Base-by-base conservation (phyloP, 1,140 invertebrate species). In the Diabrotica virgifera region DNA sequence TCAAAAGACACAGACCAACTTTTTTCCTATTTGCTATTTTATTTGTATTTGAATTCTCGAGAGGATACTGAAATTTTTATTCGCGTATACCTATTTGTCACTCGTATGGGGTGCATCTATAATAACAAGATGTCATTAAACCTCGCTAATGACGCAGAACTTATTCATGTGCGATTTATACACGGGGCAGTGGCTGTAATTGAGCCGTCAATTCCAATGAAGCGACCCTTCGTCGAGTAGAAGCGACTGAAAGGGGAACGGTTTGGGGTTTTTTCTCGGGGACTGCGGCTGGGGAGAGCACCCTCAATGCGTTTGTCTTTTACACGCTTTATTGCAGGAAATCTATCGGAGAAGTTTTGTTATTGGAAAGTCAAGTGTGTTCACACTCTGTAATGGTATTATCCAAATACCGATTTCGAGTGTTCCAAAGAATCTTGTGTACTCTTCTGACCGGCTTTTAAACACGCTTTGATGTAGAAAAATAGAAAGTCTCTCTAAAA, bases 91-190 rank as follows among this genome's bases (percentile, higher is more conserved):
- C n/a, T n/a, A 24, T 24, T 24, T 4, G 24, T 24, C 24, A 24
- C 24, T 24, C 4, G 24, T 24, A 24, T 4, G 24, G 24, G 24
- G 24, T 24, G 24, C 24, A 24, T 24, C 24, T 24, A 24, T 24
- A 24, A 24, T 24, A 24, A 24, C 24, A n/a, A 62, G 52, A 62
- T 35, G 52, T 54, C 51, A 62, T 62, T 54, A 62, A 54, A 62
- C 61, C 51, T 9, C 46, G 9, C 61, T 62, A 54, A 62, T 40
- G 61, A 62, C n/a, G 52, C 5, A 12, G 59, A 35, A 57, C 6
- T 60, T 60, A 60, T 60, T 60, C 59, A 60, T 60, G 50, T 60
- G 59, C 59, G 46, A 60, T 24, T 52, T 60, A 13, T 40, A 52
- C 36, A 51, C 24, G 10, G 14, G 9, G 24, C 14, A 52, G 40